phyloP scores from a whole-genome alignment of 2,113 vertebrate genomes.

The Cricetomys ansorgei region DNA sequence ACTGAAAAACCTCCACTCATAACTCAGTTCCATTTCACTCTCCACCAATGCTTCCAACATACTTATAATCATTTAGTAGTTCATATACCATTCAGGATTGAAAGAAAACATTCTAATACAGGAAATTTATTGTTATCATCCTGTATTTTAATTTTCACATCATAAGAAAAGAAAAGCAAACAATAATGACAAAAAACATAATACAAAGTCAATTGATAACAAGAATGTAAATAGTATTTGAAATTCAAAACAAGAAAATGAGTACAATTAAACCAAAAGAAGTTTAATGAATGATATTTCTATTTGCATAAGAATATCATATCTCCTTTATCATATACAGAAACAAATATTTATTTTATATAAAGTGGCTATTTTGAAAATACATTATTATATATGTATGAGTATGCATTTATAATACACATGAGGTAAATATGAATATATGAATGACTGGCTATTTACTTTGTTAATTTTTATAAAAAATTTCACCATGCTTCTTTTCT shows the following conservation, averaged over 20 bases:
- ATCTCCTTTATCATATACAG: not conserved
- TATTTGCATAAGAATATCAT: not conserved
- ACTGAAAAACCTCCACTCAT: not conserved
- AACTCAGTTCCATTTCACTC: not conserved
- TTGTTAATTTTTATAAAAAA: not conserved
- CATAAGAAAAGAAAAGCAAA: not conserved
- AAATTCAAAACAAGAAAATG: not conserved
- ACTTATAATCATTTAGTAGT: not conserved
- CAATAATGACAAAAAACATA: not conserved
- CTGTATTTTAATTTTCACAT: not conserved
- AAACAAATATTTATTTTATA: not conserved
- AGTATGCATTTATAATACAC: not conserved
- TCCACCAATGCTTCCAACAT: not conserved
- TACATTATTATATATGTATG: not conserved
- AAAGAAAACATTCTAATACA: not conserved
- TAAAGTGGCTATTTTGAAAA: not conserved
- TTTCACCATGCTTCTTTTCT: not conserved
- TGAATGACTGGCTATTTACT: not conserved
- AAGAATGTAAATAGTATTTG: not conserved
- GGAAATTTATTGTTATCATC: not conserved
- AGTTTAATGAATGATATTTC: not conserved
- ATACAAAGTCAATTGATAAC: fast-evolving
- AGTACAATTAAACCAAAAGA: not conserved
- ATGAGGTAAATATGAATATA: not conserved
- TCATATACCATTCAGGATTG: not conserved